Base-by-base conservation (phyloP, 2,888 invertebrate species). In the Platycheirus rosarum region DNA sequence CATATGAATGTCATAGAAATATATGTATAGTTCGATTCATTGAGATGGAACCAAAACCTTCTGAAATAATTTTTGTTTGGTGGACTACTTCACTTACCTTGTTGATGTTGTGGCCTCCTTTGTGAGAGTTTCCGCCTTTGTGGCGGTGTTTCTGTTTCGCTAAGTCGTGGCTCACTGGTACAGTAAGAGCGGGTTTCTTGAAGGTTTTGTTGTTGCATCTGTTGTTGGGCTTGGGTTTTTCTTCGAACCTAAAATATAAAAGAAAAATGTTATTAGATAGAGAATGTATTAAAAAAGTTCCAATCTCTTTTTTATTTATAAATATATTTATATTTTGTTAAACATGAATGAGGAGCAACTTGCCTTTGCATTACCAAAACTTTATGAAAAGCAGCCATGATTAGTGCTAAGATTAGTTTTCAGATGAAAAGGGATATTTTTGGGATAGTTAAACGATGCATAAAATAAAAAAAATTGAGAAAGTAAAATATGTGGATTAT, bases 151-250 rank as follows among this genome's bases (percentile, higher is more conserved):
- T 94, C 93, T 84, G 91, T 90, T 86, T 93, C 93, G 60, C 92
- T 92, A 60, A 94, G 89, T 86, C 92, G 92, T 16, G 93, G 93
- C 87, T 93, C 93, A 89, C 93, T 94, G 88, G 91, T 93, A 87
- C 92, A 92, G 85, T 92, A 92, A 26, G 92, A 91, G 85, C 92
- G 91, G 57, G 89, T 87, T 69, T 91, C 90, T 86, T 90, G 89
- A 63, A 91, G 87, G 85, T 89, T 88, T 16, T 88, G 87, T 68
- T 88, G 88, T 32, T 88, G 87, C 49, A 85, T 87, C 40, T 86
- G 87, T 26, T 88, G 89, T 68, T 89, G 89, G 4, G 88, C 85
- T 86, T 89, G 88, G 18, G 88, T 87, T 86, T 89, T 88, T 79
- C 89, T 87, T 40, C 90, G 88, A 71, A 90, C 89, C 91, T 91